phyloP scores from a whole-genome alignment of 2,113 vertebrate genomes.

The Macrotis lagotis region DNA sequence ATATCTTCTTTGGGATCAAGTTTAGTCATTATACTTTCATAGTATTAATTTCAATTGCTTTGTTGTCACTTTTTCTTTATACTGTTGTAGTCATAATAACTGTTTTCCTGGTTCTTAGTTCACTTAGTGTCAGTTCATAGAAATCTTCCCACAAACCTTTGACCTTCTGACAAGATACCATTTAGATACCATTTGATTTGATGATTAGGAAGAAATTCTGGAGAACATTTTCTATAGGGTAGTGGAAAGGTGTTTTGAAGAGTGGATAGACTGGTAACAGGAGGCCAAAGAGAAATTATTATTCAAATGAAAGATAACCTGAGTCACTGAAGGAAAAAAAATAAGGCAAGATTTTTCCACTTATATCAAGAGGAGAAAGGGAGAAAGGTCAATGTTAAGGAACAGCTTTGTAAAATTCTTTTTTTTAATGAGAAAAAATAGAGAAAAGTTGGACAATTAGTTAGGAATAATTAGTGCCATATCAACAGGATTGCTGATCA shows the following conservation, averaged over 20 bases:
- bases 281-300: not conserved
- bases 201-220: not conserved
- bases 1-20: not conserved
- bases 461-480: not conserved
- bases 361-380: not conserved
- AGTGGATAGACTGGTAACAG: not conserved
- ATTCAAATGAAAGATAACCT: not conserved
- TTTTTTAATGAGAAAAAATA: conserved; percentile 12
- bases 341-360: not conserved
- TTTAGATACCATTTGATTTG: not conserved
- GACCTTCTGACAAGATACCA: not conserved
- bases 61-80: not conserved
- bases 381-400: not conserved
- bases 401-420: not conserved
- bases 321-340: not conserved
- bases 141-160: not conserved
- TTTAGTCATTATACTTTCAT: not conserved
- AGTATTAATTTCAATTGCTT: not conserved
- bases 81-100: not conserved
- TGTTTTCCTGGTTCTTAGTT: not conserved
- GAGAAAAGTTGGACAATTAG: not conserved
- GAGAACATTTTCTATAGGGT: not conserved
- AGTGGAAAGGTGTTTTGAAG: not conserved
- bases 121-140: not conserved
- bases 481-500: not conserved